Evolutionary conservation across 2,797 vertebrate species (phyloP).

Genomic region (Hemibagrus guttatus): DNA sequence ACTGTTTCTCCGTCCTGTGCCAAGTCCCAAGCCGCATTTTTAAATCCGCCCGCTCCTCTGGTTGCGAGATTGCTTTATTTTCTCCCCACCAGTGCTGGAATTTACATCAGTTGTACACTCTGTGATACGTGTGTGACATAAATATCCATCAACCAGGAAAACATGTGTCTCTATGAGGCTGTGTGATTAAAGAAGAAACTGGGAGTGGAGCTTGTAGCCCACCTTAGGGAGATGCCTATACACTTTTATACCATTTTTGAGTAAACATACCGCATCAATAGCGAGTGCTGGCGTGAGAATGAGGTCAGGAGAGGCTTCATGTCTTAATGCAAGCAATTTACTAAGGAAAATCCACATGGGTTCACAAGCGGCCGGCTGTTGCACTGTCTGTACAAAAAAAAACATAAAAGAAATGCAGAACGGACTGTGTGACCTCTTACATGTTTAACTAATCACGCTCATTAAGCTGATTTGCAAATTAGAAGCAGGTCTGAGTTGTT

Average conservation of each 20-base stretch:
- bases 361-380: neutral
- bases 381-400: neutral
- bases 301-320: neutral
- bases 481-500: slow-evolving; percentile 52
- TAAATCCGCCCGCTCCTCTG: slow-evolving; percentile 67
- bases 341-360: slow-evolving; percentile 17
- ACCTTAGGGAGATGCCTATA: neutral
- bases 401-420: neutral
- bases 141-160: slow-evolving; percentile 55
- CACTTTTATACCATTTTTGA: neutral
- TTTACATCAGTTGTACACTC: slow-evolving; percentile 62
- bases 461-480: slow-evolving; percentile 22
- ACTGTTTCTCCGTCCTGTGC: slow-evolving; percentile 69
- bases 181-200: slow-evolving; percentile 8
- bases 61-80: slow-evolving; percentile 63
- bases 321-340: slow-evolving; percentile 7
- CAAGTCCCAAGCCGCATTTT: slow-evolving; percentile 72
- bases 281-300: neutral
- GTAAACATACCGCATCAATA: neutral
- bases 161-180: slow-evolving; percentile 48
- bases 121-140: slow-evolving; percentile 59
- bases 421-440: neutral
- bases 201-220: neutral
- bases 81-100: slow-evolving; percentile 56
- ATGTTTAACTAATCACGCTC: slow-evolving; percentile 47